Evolutionary conservation across 2,113 vertebrate genomes (phyloP).

Genomic region (Nycticorax nycticorax): DNA sequence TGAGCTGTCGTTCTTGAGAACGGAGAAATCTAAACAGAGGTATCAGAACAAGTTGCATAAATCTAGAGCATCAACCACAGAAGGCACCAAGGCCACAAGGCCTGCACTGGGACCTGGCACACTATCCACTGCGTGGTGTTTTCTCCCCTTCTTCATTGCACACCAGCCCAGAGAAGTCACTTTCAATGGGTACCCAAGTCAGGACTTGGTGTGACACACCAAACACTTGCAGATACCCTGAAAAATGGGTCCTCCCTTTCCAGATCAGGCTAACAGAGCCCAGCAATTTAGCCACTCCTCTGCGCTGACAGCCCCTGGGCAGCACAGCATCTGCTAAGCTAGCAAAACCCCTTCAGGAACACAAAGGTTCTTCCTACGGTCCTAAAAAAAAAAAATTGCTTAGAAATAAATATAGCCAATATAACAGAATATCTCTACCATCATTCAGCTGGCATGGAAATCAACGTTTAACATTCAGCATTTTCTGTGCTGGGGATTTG

Average conservation of each 20-base stretch:
- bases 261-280: neutral
- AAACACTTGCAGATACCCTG: neutral
- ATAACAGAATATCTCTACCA: neutral
- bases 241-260: neutral
- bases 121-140: fast-evolving
- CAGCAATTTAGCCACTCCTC: neutral
- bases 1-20: neutral
- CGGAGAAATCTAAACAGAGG: neutral
- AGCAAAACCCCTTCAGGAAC: neutral
- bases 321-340: neutral
- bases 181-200: neutral
- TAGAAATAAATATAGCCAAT: neutral
- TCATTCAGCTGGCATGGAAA: neutral
- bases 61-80: neutral
- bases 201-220: neutral
- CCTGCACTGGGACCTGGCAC: neutral
- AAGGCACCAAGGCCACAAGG: neutral
- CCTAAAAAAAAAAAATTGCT: neutral
- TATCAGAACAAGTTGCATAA: neutral
- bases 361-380: neutral
- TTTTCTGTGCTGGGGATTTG: neutral
- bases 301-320: neutral
- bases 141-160: neutral
- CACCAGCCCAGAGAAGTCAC: neutral
- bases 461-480: fast-evolving